Base-by-base conservation (phyloP, 2,797 vertebrate species). In the Ficedula albicollis region DNA sequence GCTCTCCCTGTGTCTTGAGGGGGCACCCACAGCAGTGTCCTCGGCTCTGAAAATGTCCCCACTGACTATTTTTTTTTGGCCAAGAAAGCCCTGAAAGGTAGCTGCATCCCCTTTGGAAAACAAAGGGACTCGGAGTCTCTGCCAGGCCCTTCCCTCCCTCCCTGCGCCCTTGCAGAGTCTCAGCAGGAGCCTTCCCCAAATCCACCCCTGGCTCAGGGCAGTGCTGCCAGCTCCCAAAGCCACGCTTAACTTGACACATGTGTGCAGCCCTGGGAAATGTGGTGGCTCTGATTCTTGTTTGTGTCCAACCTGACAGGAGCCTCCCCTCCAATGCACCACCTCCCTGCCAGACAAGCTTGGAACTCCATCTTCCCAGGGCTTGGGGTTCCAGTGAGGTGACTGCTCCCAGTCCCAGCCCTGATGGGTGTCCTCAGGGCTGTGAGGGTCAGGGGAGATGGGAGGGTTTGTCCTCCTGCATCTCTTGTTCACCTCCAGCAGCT, bases 41-140 rank as follows among this genome's bases (percentile, higher is more conserved):
- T 39, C 41, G 29, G 9, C 10, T 58, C 67, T 51, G 29, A n/a
- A 84, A 55, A 10, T 55, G 20, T 72, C 21, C 18, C 16, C 26
- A 44, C 26, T 1, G 2, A 11, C 38, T 2, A 1, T 4, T 60
- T 34, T 38, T 62, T 63, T 67, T 75, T 60, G 58, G 48, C 38
- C 1, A 3, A 59, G 41, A 54, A 87, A 84, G n/a, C 3, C 1
- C 44, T 84, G 36, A 34, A 55, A 93, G 63, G 60, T 10, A 2
- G 16, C 70, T 54, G 32, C 6, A 0, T 72, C 44, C 21, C 19
- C 29, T 68, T 46, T 29, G 38, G 34, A 48, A 87, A 85, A 39
- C 1, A 22, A 60, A 12, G 9, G 0, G 0, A 9, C 16, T 41
- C 0, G 0, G 46, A 39, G 52, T 51, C 30, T 52, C 55, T 4